Evolutionary conservation across 2,888 invertebrate genomes (phyloP).

Genomic region (Blomia tropicalis): DNA sequence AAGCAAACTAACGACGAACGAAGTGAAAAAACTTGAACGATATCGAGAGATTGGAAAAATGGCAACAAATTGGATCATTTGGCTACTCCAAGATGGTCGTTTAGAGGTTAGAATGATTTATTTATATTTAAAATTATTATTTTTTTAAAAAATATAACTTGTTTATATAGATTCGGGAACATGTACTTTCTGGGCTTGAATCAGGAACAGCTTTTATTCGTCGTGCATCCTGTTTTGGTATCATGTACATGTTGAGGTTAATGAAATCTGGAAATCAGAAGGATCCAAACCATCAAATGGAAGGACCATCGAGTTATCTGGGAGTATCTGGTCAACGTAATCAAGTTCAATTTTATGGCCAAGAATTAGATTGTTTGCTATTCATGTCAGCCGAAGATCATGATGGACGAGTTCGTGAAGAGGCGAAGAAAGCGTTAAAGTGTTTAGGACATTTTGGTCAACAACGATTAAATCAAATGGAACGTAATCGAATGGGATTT

Average conservation of each 20-base stretch:
- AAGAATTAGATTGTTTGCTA: slow-evolving; percentile 13
- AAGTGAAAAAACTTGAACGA: slow-evolving; percentile 2
- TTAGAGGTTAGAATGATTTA: slow-evolving; percentile 9
- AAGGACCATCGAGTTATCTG: not conserved
- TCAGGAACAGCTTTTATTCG: slow-evolving; percentile 14
- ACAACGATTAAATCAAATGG: slow-evolving; percentile 8
- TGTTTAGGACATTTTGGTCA: not conserved
- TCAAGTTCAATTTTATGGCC: not conserved
- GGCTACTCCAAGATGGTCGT: not conserved
- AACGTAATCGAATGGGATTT: slow-evolving; percentile 3
- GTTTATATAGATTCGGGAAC: slow-evolving; percentile 9
- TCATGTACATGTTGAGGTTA: slow-evolving; percentile 2
- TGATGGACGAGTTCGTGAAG: slow-evolving; percentile 19
- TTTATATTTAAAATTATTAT: not conserved
- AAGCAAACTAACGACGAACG: not conserved
- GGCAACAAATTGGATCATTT: slow-evolving; percentile 1
- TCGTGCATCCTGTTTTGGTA: slow-evolving; percentile 20
- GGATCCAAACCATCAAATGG: not conserved
- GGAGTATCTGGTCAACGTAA: not conserved
- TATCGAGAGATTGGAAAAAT: not conserved
- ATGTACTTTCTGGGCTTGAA: slow-evolving; percentile 18
- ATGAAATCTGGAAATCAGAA: not conserved
- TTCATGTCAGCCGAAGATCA: slow-evolving; percentile 18
- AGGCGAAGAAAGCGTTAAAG: slow-evolving; percentile 40
- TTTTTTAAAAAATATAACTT: not conserved